Conservation (phyloP, 2,888 invertebrate species). For the Lacanobia oleracea region DNA sequence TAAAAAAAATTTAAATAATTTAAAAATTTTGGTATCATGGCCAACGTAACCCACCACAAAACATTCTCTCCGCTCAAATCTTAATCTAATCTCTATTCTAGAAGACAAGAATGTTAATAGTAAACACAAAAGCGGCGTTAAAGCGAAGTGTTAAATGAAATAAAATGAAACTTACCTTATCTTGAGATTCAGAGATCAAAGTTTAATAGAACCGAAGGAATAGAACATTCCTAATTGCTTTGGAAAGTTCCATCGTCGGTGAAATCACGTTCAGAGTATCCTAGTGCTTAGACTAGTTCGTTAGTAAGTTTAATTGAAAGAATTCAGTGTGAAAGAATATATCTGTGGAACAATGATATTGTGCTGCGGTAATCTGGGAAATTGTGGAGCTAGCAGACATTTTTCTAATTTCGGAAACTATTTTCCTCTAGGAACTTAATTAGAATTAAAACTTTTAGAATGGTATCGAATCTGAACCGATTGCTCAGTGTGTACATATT, state of each 20-base stretch:
- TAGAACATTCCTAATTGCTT: slow-evolving; percentile 70
- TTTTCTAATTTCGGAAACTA: neutral
- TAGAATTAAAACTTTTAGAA: neutral
- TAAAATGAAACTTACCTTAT: slow-evolving; percentile 64
- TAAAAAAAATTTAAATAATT: too few relatives aligned
- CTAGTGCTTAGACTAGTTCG: slow-evolving; percentile 63
- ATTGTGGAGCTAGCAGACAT: neutral
- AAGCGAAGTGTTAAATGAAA: slow-evolving; percentile 53
- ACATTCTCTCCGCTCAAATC: slow-evolving; percentile 18
- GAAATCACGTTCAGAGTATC: slow-evolving; percentile 59
- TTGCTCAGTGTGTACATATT: too few relatives aligned
- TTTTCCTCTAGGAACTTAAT: neutral
- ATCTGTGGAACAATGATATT: slow-evolving; percentile 23
- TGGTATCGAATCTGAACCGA: neutral
- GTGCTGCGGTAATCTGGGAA: slow-evolving; percentile 6
- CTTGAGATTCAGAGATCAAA: slow-evolving; percentile 64
- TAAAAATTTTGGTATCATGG: too few relatives aligned
- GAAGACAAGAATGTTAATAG: slow-evolving; percentile 50
- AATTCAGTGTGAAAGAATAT: slow-evolving; percentile 40
- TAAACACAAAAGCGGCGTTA: slow-evolving; percentile 42
- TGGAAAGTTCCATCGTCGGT: slow-evolving; percentile 59
- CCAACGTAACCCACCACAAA: too few relatives aligned
- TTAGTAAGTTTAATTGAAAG: slow-evolving; percentile 66
- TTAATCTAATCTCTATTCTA: slow-evolving; percentile 14
- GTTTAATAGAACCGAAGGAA: slow-evolving; percentile 61